phyloP scores from a whole-genome alignment of 2,888 invertebrate genomes.

The Patella caerulea region DNA sequence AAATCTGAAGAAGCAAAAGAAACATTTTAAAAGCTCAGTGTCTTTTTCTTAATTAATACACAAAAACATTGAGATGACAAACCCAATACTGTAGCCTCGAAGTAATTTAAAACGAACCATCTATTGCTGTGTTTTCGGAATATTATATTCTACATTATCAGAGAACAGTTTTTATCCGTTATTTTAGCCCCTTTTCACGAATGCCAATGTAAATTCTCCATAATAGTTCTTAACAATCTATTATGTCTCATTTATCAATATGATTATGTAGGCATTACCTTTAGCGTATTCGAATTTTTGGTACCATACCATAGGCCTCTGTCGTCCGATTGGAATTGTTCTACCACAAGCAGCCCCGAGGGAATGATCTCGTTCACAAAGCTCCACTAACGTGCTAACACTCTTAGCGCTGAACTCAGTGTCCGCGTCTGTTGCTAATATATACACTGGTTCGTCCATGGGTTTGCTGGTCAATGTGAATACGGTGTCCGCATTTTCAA shows the following conservation, averaged over 20 bases:
- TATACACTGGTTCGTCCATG: conserved; percentile 42
- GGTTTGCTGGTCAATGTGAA: neutral
- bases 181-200: no score
- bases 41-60: neutral
- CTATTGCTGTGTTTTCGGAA: no score
- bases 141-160: no score
- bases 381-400: conserved; percentile 37
- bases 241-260: neutral
- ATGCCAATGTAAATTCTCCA: no score
- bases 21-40: neutral
- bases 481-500: neutral
- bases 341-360: conserved; percentile 53
- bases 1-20: conserved; percentile 41
- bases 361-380: conserved; percentile 39
- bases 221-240: no score
- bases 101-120: no score
- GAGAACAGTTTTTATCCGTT: no score
- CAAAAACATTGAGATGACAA: no score
- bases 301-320: conserved; percentile 52
- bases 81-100: no score
- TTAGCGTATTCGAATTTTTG: conserved; percentile 58
- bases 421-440: conserved; percentile 53
- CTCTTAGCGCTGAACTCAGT: conserved; percentile 47
- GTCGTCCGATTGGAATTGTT: conserved; percentile 46
- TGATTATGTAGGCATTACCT: conserved; percentile 34